Conservation (phyloP, 2,113 vertebrate species). For the Saccopteryx leptura region DNA sequence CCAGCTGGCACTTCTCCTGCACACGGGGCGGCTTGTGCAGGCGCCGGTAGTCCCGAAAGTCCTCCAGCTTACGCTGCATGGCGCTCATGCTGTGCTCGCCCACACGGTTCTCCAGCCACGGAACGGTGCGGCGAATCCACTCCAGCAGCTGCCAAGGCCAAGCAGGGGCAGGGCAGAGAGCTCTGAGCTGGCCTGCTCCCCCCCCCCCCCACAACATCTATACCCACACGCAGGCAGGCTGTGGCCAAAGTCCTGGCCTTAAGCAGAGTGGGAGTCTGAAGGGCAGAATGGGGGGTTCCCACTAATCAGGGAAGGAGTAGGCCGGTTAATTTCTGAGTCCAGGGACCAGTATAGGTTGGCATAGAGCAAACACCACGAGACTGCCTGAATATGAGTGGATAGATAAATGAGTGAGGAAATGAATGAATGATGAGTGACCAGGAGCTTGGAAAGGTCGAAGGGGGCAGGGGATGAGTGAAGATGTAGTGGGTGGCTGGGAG, state of each 20-base stretch:
- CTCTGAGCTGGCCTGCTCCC: not conserved
- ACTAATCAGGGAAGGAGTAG: not conserved
- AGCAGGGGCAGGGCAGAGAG: not conserved
- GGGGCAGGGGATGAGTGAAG: no score
- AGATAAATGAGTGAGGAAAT: not conserved
- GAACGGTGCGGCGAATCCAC: slow-evolving; percentile 93
- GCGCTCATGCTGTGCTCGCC: slow-evolving; percentile 93
- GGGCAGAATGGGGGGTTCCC: not conserved
- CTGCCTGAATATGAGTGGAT: not conserved
- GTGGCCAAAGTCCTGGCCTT: not conserved
- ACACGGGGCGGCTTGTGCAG: slow-evolving; percentile 95
- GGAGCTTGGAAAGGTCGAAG: not conserved
- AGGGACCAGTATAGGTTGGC: not conserved
- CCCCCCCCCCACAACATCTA: not conserved
- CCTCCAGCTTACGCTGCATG: slow-evolving; percentile 97
- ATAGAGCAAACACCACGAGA: not conserved
- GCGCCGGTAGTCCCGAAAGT: slow-evolving; percentile 95
- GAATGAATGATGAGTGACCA: not conserved
- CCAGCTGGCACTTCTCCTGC: slow-evolving; percentile 97
- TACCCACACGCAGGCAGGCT: not conserved
- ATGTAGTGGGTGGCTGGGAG: not conserved
- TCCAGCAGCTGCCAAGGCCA: slow-evolving; percentile 89
- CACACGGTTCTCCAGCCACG: slow-evolving; percentile 93
- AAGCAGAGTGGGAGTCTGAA: not conserved
- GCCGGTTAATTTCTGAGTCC: not conserved